These are phyloP conservation scores for Dryobates pubescens DNA, from an alignment of 2,797 vertebrate genomes.

Conservation along the genomic window DNA sequence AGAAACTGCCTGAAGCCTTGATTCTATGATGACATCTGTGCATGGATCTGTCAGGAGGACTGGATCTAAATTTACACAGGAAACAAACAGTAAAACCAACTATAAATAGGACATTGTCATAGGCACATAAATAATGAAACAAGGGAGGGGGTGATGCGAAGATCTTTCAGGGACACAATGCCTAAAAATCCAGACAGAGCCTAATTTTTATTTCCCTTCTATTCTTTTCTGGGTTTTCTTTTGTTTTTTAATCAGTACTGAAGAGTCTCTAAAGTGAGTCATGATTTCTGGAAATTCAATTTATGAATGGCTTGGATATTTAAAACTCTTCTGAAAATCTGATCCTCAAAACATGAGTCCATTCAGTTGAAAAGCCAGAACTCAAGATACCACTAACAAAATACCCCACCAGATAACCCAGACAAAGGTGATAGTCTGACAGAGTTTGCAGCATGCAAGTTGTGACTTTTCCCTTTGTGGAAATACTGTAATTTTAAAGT, in stretches of 20 bases:
- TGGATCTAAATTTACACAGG: constrained; percentile 62
- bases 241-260: constrained; percentile 45
- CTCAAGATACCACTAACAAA: constrained; percentile 28
- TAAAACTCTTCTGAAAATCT: constrained; percentile 46
- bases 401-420: constrained; percentile 19
- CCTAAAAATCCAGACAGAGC: background rate
- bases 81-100: constrained; percentile 56
- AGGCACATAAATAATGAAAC: constrained; percentile 11
- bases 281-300: constrained; percentile 61
- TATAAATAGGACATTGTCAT: constrained; percentile 61
- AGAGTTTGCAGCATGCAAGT: background rate
- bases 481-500: constrained; percentile 7
- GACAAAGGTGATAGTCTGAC: background rate
- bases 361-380: constrained; percentile 9
- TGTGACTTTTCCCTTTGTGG: background rate
- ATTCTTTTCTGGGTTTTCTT: background rate
- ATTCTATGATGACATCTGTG: constrained; percentile 66
- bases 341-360: constrained; percentile 15
- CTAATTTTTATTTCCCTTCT: constrained; percentile 23
- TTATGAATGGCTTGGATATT: background rate
- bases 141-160: background rate
- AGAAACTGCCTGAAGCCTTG: constrained; percentile 57
- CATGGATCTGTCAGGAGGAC: constrained; percentile 45
- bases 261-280: constrained; percentile 26
- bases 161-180: background rate